These are phyloP conservation scores for Wiebesia pumilae DNA, from an alignment of 1,140 invertebrate species.

Conservation along the genomic window DNA sequence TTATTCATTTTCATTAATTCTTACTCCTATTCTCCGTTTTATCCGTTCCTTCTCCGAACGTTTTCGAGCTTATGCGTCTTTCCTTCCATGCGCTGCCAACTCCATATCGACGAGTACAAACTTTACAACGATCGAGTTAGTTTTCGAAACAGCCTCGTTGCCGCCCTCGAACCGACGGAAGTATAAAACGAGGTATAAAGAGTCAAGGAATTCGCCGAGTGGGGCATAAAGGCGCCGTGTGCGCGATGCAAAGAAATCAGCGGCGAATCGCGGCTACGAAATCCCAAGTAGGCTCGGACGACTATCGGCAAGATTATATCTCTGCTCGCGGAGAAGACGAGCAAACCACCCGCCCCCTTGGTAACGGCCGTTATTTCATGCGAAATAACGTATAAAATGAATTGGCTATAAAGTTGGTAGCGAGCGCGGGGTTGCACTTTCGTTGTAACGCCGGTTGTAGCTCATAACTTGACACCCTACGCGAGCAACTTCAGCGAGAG, in stretches of 20 bases:
- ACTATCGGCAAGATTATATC: conserved; percentile 1
- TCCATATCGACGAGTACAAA: not conserved
- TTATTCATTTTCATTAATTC: conserved; percentile 42
- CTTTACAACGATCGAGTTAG: not conserved
- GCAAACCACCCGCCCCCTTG: conserved; percentile 31
- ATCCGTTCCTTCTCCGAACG: not conserved
- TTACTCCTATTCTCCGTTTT: not conserved
- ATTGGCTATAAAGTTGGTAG: conserved; percentile 65
- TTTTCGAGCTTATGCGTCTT: not conserved
- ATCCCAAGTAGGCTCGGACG: not conserved
- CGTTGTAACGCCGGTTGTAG: conserved; percentile 48
- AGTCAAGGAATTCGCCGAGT: not conserved
- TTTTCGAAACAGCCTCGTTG: not conserved
- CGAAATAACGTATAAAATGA: conserved; percentile 67
- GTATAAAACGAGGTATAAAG: not conserved
- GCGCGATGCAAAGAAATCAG: not conserved
- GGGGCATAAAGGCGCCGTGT: not conserved
- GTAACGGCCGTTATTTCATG: conserved; percentile 61
- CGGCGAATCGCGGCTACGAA: not conserved
- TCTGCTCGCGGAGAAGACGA: not conserved
- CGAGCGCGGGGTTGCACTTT: conserved; percentile 56
- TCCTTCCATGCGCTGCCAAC: not conserved
- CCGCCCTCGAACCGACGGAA: not conserved
- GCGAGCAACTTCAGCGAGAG: conserved; percentile 11
- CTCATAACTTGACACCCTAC: conserved; percentile 63